Conservation (phyloP, 2,888 invertebrate species). For the Linyphia triangularis region DNA sequence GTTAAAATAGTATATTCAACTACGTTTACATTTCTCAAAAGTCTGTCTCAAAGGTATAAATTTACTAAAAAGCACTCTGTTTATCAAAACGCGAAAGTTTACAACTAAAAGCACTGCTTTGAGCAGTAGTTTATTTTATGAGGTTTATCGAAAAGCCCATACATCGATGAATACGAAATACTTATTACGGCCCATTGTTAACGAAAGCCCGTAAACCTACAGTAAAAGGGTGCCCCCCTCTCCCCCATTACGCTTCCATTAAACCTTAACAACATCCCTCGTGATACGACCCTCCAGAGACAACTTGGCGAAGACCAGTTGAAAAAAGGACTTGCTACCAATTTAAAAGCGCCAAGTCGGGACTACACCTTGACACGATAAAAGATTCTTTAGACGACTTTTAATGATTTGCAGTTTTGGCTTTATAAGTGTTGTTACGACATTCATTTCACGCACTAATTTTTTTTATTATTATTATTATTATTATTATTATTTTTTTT, state of each 20-base stretch:
- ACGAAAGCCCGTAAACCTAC: slow-evolving; percentile 10
- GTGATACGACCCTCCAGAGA: slow-evolving; percentile 59
- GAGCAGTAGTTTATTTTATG: slow-evolving; percentile 10
- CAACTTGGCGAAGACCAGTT: neutral
- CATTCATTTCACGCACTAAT: no score
- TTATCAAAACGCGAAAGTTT: neutral
- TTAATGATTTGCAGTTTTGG: no score
- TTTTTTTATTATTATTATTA: no score
- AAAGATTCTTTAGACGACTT: no score
- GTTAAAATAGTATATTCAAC: no score
- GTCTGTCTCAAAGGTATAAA: no score
- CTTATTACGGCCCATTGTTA: slow-evolving; percentile 60
- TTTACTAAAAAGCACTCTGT: no score
- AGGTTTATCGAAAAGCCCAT: neutral
- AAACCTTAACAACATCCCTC: slow-evolving; percentile 52
- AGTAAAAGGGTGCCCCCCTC: slow-evolving; percentile 37
- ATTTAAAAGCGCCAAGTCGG: no score
- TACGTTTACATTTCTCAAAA: no score
- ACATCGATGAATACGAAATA: slow-evolving; percentile 52
- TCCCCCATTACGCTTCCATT: slow-evolving; percentile 65
- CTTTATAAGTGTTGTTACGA: no score
- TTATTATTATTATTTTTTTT: no score
- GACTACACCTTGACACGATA: no score
- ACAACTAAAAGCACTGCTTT: neutral
- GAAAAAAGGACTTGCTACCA: neutral